Evolutionary conservation across 2,113 vertebrate species (phyloP), one percentile per base, ranked within the genome.

Genomic region (Lasiurus cinereus): DNA sequence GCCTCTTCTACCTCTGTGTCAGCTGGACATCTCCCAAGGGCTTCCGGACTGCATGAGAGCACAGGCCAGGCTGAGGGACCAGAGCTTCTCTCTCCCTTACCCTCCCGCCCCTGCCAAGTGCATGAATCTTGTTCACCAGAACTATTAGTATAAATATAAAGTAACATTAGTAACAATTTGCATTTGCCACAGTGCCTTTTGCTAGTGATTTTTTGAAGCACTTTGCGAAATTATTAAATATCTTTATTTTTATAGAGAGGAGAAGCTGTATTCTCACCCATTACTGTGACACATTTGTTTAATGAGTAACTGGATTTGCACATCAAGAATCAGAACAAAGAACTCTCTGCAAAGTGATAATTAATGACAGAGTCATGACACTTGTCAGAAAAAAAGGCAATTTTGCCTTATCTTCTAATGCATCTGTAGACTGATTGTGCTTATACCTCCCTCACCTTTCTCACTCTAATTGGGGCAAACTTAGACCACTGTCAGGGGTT

Each of bases 221-320:
- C 7, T 76, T 92, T 59, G 24, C 12, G 83, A 95, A 96, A 94
- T 85, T 94, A 88, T 29, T 88, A 90, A 92, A 74, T 83, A 74
- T 79, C 43, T 69, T 96, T 39, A 88, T 43, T 94, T 96, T 94
- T 15, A 18, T 83, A 72, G 72, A 67, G 15, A 74, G 22, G 39
- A 8, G 74, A 74, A 83, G 36, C 62, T 79, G 15, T 50, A 74
- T 76, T 91, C n/a, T 89, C 86, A 82, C 31, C 54, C 73, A 93
- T 96, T 82, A 91, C 8, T 19, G 6, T 83, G 82, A 77, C 85
- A 73, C 54, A 79, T 86, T 74, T 91, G 85, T 91, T 94, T 86
- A 96, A 89, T 89, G 74, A 66, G 9, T 43, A 77, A 43, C 56
- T 90, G 66, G 22, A 86, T 89, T 76, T 94, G 22, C 56, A 93